Conservation (phyloP, 2,113 vertebrate genomes). For the Malurus melanocephalus region DNA sequence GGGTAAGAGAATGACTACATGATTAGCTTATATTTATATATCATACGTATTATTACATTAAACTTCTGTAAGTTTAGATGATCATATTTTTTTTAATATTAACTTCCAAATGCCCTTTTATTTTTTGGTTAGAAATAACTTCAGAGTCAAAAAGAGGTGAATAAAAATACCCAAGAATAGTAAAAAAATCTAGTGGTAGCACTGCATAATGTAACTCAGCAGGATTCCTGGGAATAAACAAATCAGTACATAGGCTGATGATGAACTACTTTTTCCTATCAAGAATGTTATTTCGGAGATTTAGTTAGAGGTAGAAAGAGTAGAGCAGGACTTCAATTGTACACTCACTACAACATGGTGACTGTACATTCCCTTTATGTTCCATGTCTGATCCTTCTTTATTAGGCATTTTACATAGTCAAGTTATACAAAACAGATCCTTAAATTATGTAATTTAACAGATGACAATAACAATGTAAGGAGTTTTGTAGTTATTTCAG, state of each 20-base stretch:
- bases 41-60: background rate
- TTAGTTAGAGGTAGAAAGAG: background rate
- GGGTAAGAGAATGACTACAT: background rate
- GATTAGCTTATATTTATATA: background rate
- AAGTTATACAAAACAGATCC: background rate
- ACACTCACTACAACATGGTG: background rate
- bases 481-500: background rate
- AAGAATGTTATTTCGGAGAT: background rate
- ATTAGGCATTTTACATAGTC: background rate
- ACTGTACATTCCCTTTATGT: background rate
- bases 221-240: background rate
- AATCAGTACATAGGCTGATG: background rate
- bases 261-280: background rate
- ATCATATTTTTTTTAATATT: background rate
- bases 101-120: background rate
- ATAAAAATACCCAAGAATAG: background rate
- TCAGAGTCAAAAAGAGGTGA: background rate
- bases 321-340: fast-evolving
- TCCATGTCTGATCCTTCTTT: background rate
- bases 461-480: background rate
- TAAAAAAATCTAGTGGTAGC: background rate
- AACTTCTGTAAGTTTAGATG: background rate
- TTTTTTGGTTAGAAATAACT: background rate
- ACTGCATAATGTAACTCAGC: background rate
- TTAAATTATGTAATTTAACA: background rate